Conservation (phyloP, 1,140 invertebrate genomes). For the Atta colombica region DNA sequence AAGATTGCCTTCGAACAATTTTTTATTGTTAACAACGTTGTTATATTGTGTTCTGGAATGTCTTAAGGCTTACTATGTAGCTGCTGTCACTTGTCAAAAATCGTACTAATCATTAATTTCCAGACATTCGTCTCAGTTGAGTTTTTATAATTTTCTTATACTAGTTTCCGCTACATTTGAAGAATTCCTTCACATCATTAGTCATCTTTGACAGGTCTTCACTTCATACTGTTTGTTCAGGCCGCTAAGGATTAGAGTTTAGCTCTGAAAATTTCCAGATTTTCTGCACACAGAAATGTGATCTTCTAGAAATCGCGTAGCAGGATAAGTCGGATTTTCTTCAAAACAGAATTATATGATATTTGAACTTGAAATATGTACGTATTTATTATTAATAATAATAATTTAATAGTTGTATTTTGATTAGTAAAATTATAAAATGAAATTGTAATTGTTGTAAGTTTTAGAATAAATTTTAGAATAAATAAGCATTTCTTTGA, state of each 20-base stretch:
- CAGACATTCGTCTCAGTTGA: neutral
- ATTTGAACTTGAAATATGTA: neutral
- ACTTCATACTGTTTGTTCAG: conserved; percentile 69
- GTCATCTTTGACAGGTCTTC: conserved; percentile 61
- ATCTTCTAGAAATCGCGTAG: conserved; percentile 54
- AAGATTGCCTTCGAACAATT: neutral
- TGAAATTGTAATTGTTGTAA: no score
- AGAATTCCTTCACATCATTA: conserved; percentile 65
- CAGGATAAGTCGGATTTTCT: conserved; percentile 54
- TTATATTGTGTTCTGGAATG: neutral
- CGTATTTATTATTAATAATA: neutral
- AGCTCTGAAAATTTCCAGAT: conserved; percentile 57
- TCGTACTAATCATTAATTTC: conserved; percentile 11
- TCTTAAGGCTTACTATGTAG: neutral
- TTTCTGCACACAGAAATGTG: conserved; percentile 34
- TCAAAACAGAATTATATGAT: neutral
- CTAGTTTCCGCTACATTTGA: conserved; percentile 15
- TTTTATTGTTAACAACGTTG: neutral
- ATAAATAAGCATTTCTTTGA: neutral
- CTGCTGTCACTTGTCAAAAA: neutral
- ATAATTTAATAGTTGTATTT: neutral
- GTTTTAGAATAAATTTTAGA: neutral
- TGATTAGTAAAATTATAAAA: neutral
- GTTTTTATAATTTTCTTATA: conserved; percentile 15
- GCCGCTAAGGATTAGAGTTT: conserved; percentile 61